A percentile compares a stretch with the other conserved stretches of the same genome.
These are phyloP conservation scores for Arrhopalites spinosus DNA, from an alignment of 2,888 invertebrate genomes.

Conservation along the genomic window DNA sequence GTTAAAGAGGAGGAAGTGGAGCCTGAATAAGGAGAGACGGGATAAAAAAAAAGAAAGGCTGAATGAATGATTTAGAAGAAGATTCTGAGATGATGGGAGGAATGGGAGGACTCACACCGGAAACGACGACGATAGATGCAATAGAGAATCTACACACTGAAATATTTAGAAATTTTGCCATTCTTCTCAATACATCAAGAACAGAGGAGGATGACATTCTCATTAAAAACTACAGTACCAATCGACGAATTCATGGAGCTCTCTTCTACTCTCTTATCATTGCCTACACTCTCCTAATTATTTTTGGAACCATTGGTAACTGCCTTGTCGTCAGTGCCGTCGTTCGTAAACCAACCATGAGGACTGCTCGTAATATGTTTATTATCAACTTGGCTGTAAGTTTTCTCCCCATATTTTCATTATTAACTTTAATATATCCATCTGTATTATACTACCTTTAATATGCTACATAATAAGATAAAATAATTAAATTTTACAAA, in stretches of 20 bases:
- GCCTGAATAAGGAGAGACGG: no score
- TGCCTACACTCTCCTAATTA: slow-evolving; percentile 75
- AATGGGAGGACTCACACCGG: no score
- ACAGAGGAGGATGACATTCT: slow-evolving; percentile 20
- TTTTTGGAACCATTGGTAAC: slow-evolving; percentile 83
- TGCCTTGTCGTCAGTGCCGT: slow-evolving; percentile 79
- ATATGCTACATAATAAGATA: no score
- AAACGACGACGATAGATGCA: neutral
- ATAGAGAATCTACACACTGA: neutral
- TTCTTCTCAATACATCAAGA: neutral
- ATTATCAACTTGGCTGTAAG: slow-evolving; percentile 83
- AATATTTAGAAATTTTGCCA: neutral
- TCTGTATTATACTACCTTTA: no score
- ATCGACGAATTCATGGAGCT: slow-evolving; percentile 73
- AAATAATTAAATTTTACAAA: no score
- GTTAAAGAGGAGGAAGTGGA: no score
- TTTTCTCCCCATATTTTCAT: neutral
- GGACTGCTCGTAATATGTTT: slow-evolving; percentile 90
- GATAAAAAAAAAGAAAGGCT: no score
- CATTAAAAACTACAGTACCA: slow-evolving; percentile 59
- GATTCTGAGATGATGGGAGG: no score
- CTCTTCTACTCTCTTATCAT: slow-evolving; percentile 71
- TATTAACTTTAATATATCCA: neutral
- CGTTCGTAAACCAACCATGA: slow-evolving; percentile 82
- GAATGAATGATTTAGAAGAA: no score